Evolutionary conservation across 2,113 vertebrate species (phyloP).

Genomic region (Psittacara wagleri): DNA sequence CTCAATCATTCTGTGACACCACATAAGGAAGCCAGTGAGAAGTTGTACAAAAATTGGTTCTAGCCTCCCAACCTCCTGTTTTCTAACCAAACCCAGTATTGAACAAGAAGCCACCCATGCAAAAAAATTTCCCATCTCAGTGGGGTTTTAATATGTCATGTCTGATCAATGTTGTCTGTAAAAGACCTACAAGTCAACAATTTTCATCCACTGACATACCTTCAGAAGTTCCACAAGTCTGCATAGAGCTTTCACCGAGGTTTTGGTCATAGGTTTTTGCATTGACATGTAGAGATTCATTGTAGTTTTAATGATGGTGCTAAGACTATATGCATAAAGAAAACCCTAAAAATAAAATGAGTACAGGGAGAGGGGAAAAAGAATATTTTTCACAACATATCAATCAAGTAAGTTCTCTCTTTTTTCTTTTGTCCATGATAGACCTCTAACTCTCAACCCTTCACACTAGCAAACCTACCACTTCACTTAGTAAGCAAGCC

Average conservation of each 20-base stretch:
- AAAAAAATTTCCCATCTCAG: not conserved
- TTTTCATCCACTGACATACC: conserved; percentile 70
- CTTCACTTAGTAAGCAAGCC: not conserved
- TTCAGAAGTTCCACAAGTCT: conserved; percentile 94
- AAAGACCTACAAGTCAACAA: not conserved
- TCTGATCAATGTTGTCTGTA: not conserved
- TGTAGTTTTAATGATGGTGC: conserved; percentile 93
- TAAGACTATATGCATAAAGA: conserved; percentile 94
- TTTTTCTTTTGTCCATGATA: not conserved
- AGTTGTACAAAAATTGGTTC: not conserved
- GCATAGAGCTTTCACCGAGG: conserved; percentile 94
- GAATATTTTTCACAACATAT: not conserved
- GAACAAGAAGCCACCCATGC: not conserved
- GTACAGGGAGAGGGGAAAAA: not conserved
- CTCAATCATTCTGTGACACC: not conserved
- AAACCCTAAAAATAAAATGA: conserved; percentile 82
- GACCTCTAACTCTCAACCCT: not conserved
- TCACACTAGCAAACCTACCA: not conserved
- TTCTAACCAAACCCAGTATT: not conserved
- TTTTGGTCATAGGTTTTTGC: conserved; percentile 98
- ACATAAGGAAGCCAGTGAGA: not conserved
- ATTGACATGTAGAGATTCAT: conserved; percentile 99
- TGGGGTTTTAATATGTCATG: not conserved
- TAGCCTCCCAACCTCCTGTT: not conserved
- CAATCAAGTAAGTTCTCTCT: not conserved